These are phyloP conservation scores for Steromphala cineraria DNA, from an alignment of 2,888 invertebrate genomes.

Conservation along the genomic window DNA sequence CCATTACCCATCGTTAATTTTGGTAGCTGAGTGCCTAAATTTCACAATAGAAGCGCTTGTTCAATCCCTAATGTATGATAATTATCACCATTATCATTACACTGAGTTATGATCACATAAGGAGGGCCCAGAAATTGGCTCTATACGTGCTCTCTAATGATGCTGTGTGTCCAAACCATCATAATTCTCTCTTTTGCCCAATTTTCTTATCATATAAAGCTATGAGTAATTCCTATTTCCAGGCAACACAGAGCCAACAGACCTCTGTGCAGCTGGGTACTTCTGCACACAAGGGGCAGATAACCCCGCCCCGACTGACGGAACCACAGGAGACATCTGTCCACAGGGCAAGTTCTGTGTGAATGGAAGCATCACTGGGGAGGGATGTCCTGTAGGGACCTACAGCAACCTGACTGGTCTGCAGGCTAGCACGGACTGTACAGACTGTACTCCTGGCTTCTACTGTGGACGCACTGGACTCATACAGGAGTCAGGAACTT, in stretches of 20 bases:
- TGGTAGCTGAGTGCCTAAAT: too few relatives aligned
- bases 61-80: too few relatives aligned
- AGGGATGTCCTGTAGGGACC: slow-evolving; percentile 66
- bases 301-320: slow-evolving; percentile 68
- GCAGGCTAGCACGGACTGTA: slow-evolving; percentile 57
- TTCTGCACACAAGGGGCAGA: slow-evolving; percentile 66
- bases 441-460: slow-evolving; percentile 65
- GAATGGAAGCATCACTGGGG: slow-evolving; percentile 62
- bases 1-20: too few relatives aligned
- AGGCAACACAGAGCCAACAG: slow-evolving; percentile 69
- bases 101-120: too few relatives aligned
- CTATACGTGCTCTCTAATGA: too few relatives aligned
- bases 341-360: slow-evolving; percentile 66
- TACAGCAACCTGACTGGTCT: slow-evolving; percentile 65
- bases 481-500: slow-evolving; percentile 63
- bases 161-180: too few relatives aligned
- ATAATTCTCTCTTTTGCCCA: too few relatives aligned
- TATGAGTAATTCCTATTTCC: slow-evolving; percentile 17
- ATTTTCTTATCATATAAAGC: background rate
- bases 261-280: slow-evolving; percentile 63
- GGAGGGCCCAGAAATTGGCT: too few relatives aligned
- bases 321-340: slow-evolving; percentile 66
- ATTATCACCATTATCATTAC: too few relatives aligned
- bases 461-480: slow-evolving; percentile 69
- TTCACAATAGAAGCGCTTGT: too few relatives aligned